Percentiles rank a stretch among this genome's conserved stretches.
These are phyloP conservation scores for Ichneumon xanthorius DNA, from an alignment of 2,888 invertebrate genomes.

Conservation along the genomic window DNA sequence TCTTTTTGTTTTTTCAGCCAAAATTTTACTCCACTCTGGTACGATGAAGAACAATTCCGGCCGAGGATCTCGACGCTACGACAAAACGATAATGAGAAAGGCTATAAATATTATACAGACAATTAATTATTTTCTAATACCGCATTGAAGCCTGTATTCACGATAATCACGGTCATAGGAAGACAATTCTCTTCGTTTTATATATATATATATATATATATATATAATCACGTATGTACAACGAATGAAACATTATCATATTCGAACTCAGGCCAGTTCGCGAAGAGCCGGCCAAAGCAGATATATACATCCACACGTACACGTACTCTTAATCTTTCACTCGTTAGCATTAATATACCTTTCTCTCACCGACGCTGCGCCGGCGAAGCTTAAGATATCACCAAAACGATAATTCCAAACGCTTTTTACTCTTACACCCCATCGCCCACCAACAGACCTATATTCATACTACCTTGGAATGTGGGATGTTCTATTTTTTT, in stretches of 20 bases:
- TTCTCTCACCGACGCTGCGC: conserved; percentile 8
- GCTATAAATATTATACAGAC: conserved; percentile 62
- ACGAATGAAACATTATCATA: conserved; percentile 42
- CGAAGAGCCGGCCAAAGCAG: conserved; percentile 29
- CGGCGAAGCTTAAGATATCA: conserved; percentile 32
- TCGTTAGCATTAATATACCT: conserved; percentile 8
- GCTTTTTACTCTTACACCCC: conserved; percentile 30
- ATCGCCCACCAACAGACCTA: conserved; percentile 50
- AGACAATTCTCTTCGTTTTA: conserved; percentile 27
- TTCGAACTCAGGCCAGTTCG: conserved; percentile 31
- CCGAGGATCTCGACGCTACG: conserved; percentile 49
- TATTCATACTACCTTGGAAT: conserved; percentile 53
- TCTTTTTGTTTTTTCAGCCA: conserved; percentile 77
- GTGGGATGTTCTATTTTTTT: conserved; percentile 51
- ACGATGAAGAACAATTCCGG: conserved; percentile 76
- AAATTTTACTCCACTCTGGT: conserved; percentile 83
- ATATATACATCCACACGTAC: conserved; percentile 32
- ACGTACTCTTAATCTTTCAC: conserved; percentile 37
- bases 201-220: too few relatives aligned
- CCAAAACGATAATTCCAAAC: conserved; percentile 28
- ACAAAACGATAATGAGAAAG: conserved; percentile 50
- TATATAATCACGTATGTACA: conserved; percentile 30
- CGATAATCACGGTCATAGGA: conserved; percentile 59
- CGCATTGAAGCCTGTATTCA: conserved; percentile 60
- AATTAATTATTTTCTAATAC: conserved; percentile 60